Percentiles rank a stretch among this genome's conserved stretches.
These are phyloP conservation scores for Mola mola DNA, from an alignment of 2,113 vertebrate genomes.

Conservation along the genomic window DNA sequence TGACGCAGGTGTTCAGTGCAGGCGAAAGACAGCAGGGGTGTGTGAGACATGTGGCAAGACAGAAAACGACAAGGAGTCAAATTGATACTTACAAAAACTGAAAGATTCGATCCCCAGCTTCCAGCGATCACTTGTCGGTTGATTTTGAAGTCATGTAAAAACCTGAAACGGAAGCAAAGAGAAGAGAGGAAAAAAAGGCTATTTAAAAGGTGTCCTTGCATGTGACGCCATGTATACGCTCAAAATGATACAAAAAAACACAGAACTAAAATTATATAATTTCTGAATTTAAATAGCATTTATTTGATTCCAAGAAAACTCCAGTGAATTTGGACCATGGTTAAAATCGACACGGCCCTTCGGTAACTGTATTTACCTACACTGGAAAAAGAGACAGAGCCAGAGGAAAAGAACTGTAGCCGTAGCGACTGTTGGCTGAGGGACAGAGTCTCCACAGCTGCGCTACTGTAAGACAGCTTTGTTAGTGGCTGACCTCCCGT, in stretches of 20 bases:
- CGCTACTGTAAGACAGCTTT: conserved; percentile 68
- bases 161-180: conserved; percentile 83
- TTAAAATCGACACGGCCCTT: conserved; percentile 23
- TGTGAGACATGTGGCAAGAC: conserved; percentile 51
- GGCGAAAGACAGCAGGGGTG: conserved; percentile 68
- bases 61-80: conserved; percentile 64
- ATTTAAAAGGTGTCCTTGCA: conserved; percentile 4
- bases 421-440: conserved; percentile 55
- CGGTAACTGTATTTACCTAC: conserved; percentile 47
- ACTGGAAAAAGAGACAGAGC: conserved; percentile 48
- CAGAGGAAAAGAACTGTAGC: conserved; percentile 41
- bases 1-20: conserved; percentile 74
- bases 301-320: background rate
- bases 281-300: too few species aligned
- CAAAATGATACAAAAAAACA: too few species aligned
- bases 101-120: conserved; percentile 91
- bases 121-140: conserved; percentile 93
- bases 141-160: conserved; percentile 97
- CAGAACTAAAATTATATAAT: too few species aligned
- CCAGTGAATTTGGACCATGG: conserved; percentile 8
- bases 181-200: conserved; percentile 3
- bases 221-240: background rate
- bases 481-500: conserved; percentile 47
- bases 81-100: conserved; percentile 94
- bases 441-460: conserved; percentile 66